Percentiles rank a stretch among this genome's conserved stretches.
Evolutionary conservation across 2,797 vertebrate genomes (phyloP).

Genomic region (Etheostoma nigrum): DNA sequence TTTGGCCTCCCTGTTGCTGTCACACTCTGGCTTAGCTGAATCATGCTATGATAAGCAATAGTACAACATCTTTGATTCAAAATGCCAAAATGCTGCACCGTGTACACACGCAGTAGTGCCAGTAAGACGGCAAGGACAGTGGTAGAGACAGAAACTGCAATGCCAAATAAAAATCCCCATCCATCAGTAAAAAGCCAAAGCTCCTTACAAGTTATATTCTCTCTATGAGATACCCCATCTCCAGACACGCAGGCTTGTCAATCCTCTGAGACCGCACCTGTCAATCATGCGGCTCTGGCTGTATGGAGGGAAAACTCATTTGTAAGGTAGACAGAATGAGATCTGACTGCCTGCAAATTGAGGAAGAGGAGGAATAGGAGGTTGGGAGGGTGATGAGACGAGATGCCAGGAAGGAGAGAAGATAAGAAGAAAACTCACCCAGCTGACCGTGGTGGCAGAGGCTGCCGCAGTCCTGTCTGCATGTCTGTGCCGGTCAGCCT

Average conservation of each 20-base stretch:
- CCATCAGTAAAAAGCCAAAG: conserved; percentile 22
- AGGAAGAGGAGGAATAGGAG: conserved; percentile 38
- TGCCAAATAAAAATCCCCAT: conserved; percentile 39
- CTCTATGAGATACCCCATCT: conserved; percentile 43
- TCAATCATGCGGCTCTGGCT: conserved; percentile 63
- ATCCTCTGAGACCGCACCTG: conserved; percentile 59
- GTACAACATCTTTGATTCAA: conserved; percentile 32
- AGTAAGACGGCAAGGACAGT: conserved; percentile 49
- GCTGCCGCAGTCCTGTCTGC: conserved; percentile 78
- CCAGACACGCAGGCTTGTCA: conserved; percentile 45
- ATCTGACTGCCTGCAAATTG: conserved; percentile 46
- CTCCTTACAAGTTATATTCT: conserved; percentile 43
- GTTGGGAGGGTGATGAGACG: conserved; percentile 43
- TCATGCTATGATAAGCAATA: conserved; percentile 9
- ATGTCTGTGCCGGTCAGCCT: conserved; percentile 63
- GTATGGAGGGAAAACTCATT: conserved; percentile 57
- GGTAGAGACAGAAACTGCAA: conserved; percentile 50
- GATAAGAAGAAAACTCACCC: conserved; percentile 78
- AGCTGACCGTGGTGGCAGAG: conserved; percentile 63
- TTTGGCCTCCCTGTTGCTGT: conserved; percentile 32
- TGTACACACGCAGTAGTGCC: conserved; percentile 38
- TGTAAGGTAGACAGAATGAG: conserved; percentile 53
- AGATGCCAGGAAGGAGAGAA: conserved; percentile 59
- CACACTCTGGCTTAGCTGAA: conserved; percentile 24
- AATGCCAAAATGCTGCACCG: conserved; percentile 35